Evolutionary conservation across 2,888 invertebrate species (phyloP).

Genomic region (Serripes groenlandicus): DNA sequence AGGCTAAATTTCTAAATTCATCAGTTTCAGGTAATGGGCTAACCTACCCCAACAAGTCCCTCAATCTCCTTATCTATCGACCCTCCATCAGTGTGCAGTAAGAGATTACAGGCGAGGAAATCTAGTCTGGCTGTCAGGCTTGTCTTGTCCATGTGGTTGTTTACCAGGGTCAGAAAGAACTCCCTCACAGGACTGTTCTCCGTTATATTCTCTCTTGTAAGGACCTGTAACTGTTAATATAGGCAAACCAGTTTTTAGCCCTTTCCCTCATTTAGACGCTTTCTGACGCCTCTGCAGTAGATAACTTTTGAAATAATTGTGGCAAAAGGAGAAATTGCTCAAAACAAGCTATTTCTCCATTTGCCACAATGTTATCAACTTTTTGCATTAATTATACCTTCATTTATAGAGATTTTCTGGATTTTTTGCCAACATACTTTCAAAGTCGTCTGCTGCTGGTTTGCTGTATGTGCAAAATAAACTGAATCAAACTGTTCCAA

Average conservation of each 20-base stretch:
- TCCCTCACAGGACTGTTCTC: conserved; percentile 80
- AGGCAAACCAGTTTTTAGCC: neutral
- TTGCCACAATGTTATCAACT: neutral
- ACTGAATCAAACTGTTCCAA: too few relatives aligned
- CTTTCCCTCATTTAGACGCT: neutral
- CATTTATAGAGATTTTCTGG: too few relatives aligned
- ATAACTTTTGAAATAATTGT: too few relatives aligned
- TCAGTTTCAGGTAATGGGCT: too few relatives aligned
- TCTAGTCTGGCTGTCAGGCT: conserved; percentile 76
- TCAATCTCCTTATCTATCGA: conserved; percentile 78
- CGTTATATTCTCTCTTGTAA: conserved; percentile 79
- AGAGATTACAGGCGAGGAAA: conserved; percentile 81
- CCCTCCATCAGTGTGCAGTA: conserved; percentile 74
- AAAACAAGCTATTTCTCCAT: neutral
- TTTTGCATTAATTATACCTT: too few relatives aligned
- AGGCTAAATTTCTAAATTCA: too few relatives aligned
- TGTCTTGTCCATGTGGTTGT: conserved; percentile 77
- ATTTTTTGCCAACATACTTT: too few relatives aligned
- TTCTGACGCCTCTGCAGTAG: too few relatives aligned
- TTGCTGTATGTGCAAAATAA: too few relatives aligned
- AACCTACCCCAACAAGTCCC: conserved; percentile 73
- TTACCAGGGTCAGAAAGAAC: conserved; percentile 82
- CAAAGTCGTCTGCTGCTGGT: too few relatives aligned
- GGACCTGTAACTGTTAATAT: conserved; percentile 70
- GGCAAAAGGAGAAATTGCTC: too few relatives aligned